These are phyloP conservation scores for Yponomeuta evonymella DNA, from an alignment of 2,888 invertebrate genomes.

Conservation along the genomic window DNA sequence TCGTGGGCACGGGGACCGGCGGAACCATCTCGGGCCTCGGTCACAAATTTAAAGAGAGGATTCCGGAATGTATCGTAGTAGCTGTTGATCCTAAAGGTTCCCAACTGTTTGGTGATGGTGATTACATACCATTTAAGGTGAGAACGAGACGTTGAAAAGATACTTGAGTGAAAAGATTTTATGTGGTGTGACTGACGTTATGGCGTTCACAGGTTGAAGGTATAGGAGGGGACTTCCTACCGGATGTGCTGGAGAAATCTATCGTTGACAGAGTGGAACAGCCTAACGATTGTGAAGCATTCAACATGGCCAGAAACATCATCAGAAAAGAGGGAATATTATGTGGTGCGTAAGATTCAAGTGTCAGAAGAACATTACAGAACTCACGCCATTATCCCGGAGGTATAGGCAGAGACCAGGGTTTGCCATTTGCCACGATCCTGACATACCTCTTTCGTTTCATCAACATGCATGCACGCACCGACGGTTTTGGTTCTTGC, in stretches of 20 bases:
- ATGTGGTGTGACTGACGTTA: not conserved
- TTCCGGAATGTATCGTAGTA: slow-evolving; percentile 82
- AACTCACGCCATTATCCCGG: too few species aligned
- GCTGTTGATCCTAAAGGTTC: slow-evolving; percentile 92
- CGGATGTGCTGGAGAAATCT: slow-evolving; percentile 87
- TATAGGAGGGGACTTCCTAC: slow-evolving; percentile 95
- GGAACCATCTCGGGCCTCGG: slow-evolving; percentile 92
- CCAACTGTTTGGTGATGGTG: slow-evolving; percentile 82
- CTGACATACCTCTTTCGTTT: too few species aligned
- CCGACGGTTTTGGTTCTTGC: too few species aligned
- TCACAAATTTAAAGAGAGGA: slow-evolving; percentile 85
- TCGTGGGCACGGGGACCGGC: slow-evolving; percentile 88
- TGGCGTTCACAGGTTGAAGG: slow-evolving; percentile 74
- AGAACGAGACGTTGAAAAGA: not conserved
- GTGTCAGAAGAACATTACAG: too few species aligned
- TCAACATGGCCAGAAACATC: slow-evolving; percentile 87
- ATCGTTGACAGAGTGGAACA: slow-evolving; percentile 90
- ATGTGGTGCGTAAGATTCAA: slow-evolving; percentile 77
- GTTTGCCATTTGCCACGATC: too few species aligned
- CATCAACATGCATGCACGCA: too few species aligned
- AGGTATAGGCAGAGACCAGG: too few species aligned
- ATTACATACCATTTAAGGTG: slow-evolving; percentile 22
- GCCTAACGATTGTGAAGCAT: slow-evolving; percentile 84
- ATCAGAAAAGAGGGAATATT: slow-evolving; percentile 93
- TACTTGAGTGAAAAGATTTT: not conserved